Conservation (phyloP, 1,140 invertebrate species). For the Aphaenogaster ashmeadi region DNA sequence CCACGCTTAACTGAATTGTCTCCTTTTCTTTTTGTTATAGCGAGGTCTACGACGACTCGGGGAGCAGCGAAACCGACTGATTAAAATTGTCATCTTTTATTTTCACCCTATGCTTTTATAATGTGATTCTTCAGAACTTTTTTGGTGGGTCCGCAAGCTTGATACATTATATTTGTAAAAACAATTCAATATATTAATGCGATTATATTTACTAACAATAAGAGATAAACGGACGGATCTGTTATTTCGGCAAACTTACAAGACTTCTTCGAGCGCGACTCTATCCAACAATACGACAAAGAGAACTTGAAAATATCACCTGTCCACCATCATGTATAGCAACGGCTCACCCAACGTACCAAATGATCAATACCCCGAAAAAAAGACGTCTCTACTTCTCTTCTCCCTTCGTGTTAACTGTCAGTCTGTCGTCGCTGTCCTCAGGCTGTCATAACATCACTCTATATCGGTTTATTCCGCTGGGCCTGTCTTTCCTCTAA, state of each 20-base stretch:
- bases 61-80: neutral
- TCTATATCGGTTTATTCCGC: constrained; percentile 24
- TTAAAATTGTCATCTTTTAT: constrained; percentile 24
- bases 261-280: neutral
- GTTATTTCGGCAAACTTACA: neutral
- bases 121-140: neutral
- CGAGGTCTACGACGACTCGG: neutral
- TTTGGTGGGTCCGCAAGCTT: neutral
- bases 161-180: neutral
- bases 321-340: neutral
- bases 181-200: neutral
- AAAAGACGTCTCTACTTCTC: neutral
- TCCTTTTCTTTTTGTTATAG: neutral
- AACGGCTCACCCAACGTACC: neutral
- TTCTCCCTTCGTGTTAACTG: constrained; percentile 41
- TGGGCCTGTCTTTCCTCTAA: constrained; percentile 6
- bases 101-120: neutral
- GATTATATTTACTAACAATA: neutral
- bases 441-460: constrained; percentile 23
- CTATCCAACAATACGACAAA: neutral
- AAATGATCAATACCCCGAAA: constrained; percentile 37
- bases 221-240: neutral
- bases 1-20: constrained; percentile 4
- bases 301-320: constrained; percentile 22
- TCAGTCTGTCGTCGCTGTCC: constrained; percentile 31